A percentile compares a stretch with the other conserved stretches of the same genome.
These are phyloP conservation scores for Papilio elwesi DNA, from an alignment of 2,888 invertebrate species.

Conservation along the genomic window DNA sequence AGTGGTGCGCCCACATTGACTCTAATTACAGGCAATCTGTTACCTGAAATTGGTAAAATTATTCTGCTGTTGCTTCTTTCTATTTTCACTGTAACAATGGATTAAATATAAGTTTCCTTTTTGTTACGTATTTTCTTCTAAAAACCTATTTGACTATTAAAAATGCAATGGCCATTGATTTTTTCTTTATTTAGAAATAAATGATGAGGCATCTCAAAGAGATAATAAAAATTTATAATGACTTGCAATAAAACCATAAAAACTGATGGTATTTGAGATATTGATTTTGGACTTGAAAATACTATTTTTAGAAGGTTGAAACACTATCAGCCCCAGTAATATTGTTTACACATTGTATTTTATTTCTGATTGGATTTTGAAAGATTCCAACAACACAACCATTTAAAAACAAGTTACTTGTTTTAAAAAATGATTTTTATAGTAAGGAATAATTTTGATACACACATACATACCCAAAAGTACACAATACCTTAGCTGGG, in stretches of 20 bases:
- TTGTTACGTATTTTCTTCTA: conserved; percentile 26
- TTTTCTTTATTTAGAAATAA: conserved; percentile 47
- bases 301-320: conserved; percentile 61
- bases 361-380: conserved; percentile 16
- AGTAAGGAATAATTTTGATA: conserved; percentile 44
- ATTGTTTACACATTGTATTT: conserved; percentile 37
- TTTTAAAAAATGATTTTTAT: conserved; percentile 55
- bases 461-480: neutral
- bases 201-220: conserved; percentile 57
- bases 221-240: conserved; percentile 55
- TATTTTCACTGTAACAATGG: neutral
- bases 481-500: neutral
- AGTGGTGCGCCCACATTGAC: conserved; percentile 9
- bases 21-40: conserved; percentile 24
- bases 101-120: conserved; percentile 28
- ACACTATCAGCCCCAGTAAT: conserved; percentile 34
- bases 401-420: no score
- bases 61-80: neutral
- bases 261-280: conserved; percentile 65
- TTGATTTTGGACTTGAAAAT: conserved; percentile 70
- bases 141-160: conserved; percentile 43
- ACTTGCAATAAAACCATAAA: conserved; percentile 58
- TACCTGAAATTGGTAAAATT: conserved; percentile 34
- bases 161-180: conserved; percentile 58
- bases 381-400: no score